Base-by-base conservation (phyloP, 1,140 invertebrate genomes). In the Heliconius congener region DNA sequence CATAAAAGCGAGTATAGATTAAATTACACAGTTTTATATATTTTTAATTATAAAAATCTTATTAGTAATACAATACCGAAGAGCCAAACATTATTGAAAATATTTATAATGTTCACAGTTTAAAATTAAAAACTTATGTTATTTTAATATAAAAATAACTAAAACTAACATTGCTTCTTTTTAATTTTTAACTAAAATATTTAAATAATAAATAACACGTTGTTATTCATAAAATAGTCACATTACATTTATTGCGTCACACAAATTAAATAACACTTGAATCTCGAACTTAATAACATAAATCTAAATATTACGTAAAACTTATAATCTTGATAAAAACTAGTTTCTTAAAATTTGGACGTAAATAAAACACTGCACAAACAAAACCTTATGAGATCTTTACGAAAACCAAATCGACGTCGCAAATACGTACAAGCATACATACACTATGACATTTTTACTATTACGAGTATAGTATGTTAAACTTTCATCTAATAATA, bases 301-400 rank as follows among this genome's bases (percentile, higher is more conserved):
- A 77, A 87, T 87, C 37, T 79, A 74, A 81, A 84, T 83, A 83
- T 79, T 77, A 77, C n/a, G 80, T 86, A 88, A 85, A 81, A 84
- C 86, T 80, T 88, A 89, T 87, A 86, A 85, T 88, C 87, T 90
- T 89, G 86, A 87, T 90, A 90, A 86, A 42, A 90, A 82, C 78
- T 66, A 76, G 37, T 89, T 66, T 86, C 83, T 92, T 92, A 94
- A 94, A 94, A 92, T 93, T 93, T 92, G 78, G 91, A 92, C 87
- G 88, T 90, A 90, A 93, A 91, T 87, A 93, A 93, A 94, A 94
- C 91, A 93, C 93, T 94, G 88, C 93, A 93, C 93, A 94, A 94
- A 94, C 90, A 92, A 93, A 46, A 91, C 88, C 89, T 86, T 93
- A 93, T 94, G 93, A 94, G 93, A 94, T 94, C 93, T 93, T 93